phyloP scores from a whole-genome alignment of 2,888 invertebrate species.

The Synanthedon formicaeformis region DNA sequence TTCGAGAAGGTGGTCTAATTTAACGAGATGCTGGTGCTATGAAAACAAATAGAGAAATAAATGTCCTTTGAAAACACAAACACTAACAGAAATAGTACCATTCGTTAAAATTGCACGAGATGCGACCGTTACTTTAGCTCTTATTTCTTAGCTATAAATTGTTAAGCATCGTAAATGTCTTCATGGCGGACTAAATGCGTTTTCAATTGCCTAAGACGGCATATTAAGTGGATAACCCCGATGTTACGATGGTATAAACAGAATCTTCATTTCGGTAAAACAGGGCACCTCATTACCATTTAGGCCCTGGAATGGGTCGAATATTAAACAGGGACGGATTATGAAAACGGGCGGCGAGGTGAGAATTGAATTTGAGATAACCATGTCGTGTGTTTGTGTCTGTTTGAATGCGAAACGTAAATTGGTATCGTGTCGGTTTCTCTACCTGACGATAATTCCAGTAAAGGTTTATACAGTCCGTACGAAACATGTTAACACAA shows the following conservation, averaged over 20 bases:
- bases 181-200: slow-evolving; percentile 35
- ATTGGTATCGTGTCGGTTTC: slow-evolving; percentile 1
- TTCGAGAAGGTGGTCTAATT: no score
- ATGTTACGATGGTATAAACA: slow-evolving; percentile 34
- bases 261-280: slow-evolving; percentile 29
- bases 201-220: slow-evolving; percentile 30
- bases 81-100: not conserved
- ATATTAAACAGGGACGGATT: slow-evolving; percentile 32
- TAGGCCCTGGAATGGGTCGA: slow-evolving; percentile 24
- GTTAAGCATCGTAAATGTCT: slow-evolving; percentile 33
- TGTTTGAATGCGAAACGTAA: slow-evolving; percentile 1
- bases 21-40: no score
- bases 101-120: not conserved
- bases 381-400: slow-evolving; percentile 4
- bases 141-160: slow-evolving; percentile 27
- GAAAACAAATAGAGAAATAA: no score
- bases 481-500: no score
- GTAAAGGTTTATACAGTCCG: no score
- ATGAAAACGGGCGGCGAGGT: slow-evolving; percentile 27
- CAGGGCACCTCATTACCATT: slow-evolving; percentile 39
- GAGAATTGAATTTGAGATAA: slow-evolving; percentile 30
- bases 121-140: not conserved
- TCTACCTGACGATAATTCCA: no score
- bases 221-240: slow-evolving; percentile 39
- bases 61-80: no score